Base-by-base conservation (phyloP, 1,140 invertebrate genomes). In the Helicoverpa zea region DNA sequence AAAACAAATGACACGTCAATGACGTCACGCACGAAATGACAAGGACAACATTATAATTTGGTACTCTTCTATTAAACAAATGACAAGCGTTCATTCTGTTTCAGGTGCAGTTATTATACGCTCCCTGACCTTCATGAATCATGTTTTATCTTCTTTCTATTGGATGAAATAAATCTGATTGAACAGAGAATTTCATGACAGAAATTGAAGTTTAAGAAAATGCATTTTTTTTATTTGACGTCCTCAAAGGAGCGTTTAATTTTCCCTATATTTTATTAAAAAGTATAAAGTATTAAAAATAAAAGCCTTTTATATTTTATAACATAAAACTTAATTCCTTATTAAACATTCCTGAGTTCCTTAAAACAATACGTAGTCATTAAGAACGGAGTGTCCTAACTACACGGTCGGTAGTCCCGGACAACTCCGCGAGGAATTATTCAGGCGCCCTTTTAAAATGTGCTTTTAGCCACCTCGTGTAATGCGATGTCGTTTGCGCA, bases 361-460 rank as follows among this genome's bases (percentile, higher is more conserved):
- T 73, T 70, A 43, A 58, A 73, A 73, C 70, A 73, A 73, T 73
- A 73, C 70, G 30, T 58, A 75, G 66, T 75, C 54, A 75, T 75
- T 49, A 75, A 51, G 73, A 49, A 63, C 18, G 43, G 43, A 74
- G 72, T 78, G 68, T 72, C 78, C 30, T 58, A 56, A 70, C 56
- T 77, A 78, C 74, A 49, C 63, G 56, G 16, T 77, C 54, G 74
- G 16, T 81, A 81, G 82, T 79, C 75, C 47, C 35, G 18, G 63
- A 30, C 54, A 56, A 29, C 3, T 61, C 56, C 56, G 43, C 12
- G 11, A n/a, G 43, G 73, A 79, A 89, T 89, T 86, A 86, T 83
- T 88, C 82, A 84, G 68, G 73, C 82, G 83, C 80, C 83, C 87
- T 88, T 86, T 89, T 84, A 87, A 89, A 89, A 85, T 86, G 83